A percentile compares a stretch with the other conserved stretches of the same genome.
Conservation (phyloP, 1,140 invertebrate species). For the Drosophila biarmipes region DNA sequence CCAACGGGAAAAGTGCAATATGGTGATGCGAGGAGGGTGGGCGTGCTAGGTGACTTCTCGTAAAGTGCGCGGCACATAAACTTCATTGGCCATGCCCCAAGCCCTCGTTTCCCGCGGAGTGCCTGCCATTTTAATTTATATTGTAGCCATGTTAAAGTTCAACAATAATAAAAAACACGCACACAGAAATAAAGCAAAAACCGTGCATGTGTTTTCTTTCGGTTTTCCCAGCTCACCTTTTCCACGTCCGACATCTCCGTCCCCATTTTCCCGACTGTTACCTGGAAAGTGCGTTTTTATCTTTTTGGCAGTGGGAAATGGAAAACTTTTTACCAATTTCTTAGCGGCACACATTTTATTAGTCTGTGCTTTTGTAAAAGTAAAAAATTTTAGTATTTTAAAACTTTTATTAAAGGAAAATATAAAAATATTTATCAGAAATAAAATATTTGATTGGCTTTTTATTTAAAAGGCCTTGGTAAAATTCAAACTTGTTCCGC, state of each 20-base stretch:
- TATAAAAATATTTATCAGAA: too few species aligned
- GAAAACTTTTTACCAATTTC: slow-evolving; percentile 39
- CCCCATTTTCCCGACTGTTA: slow-evolving; percentile 1
- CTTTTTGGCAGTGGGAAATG: slow-evolving; percentile 63
- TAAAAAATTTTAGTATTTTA: too few species aligned
- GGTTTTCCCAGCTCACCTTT: slow-evolving; percentile 2
- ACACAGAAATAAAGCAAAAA: slow-evolving; percentile 26
- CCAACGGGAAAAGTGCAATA: slow-evolving; percentile 52
- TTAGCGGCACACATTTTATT: slow-evolving; percentile 30
- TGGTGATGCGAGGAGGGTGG: not conserved
- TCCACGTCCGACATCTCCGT: not conserved
- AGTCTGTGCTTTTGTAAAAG: too few species aligned
- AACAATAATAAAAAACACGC: slow-evolving; percentile 71
- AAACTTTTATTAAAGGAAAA: too few species aligned
- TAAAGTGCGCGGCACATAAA: slow-evolving; percentile 62
- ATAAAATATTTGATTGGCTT: too few species aligned
- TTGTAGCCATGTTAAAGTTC: slow-evolving; percentile 78
- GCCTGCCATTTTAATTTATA: slow-evolving; percentile 80
- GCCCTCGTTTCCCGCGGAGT: slow-evolving; percentile 33
- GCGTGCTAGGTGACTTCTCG: slow-evolving; percentile 16
- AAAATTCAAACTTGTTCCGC: too few species aligned
- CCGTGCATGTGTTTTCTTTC: slow-evolving; percentile 47
- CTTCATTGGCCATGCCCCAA: slow-evolving; percentile 48
- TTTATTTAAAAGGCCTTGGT: too few species aligned
- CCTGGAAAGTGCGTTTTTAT: slow-evolving; percentile 74